phyloP scores from a whole-genome alignment of 2,113 vertebrate species.

The Salvelinus namaycush region DNA sequence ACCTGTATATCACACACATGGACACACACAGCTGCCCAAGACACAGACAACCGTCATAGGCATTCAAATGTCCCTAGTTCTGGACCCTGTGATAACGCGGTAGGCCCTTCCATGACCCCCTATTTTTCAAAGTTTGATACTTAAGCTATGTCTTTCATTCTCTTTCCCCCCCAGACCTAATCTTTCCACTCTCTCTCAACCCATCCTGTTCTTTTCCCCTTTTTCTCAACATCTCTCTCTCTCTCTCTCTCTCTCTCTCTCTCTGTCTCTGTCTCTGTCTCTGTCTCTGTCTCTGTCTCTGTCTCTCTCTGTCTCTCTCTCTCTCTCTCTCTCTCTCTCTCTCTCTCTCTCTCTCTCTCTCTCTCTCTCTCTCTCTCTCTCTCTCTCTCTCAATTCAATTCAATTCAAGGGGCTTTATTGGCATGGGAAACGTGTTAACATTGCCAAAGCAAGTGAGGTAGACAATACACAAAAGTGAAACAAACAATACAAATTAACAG shows the following conservation, averaged over 20 bases:
- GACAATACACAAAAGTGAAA: no score
- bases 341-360: constrained; percentile 20
- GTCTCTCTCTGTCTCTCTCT: constrained; percentile 27
- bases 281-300: constrained; percentile 9
- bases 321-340: not conserved
- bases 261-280: constrained; percentile 31
- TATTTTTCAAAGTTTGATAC: not conserved
- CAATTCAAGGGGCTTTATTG: no score
- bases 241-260: constrained; percentile 16
- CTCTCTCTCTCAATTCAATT: no score
- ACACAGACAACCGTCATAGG: not conserved
- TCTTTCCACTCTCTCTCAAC: not conserved
- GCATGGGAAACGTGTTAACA: no score
- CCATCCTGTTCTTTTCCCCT: not conserved
- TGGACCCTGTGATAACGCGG: not conserved
- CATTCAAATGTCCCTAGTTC: not conserved
- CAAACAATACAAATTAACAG: no score
- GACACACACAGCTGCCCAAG: not conserved
- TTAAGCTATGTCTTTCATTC: not conserved
- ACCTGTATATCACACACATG: not conserved
- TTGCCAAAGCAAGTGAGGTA: no score
- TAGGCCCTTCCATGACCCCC: not conserved
- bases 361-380: constrained; percentile 32
- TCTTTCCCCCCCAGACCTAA: not conserved
- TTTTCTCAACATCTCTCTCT: not conserved